Evolutionary conservation across 2,797 vertebrate species (phyloP).

Genomic region (Eremophila alpestris): DNA sequence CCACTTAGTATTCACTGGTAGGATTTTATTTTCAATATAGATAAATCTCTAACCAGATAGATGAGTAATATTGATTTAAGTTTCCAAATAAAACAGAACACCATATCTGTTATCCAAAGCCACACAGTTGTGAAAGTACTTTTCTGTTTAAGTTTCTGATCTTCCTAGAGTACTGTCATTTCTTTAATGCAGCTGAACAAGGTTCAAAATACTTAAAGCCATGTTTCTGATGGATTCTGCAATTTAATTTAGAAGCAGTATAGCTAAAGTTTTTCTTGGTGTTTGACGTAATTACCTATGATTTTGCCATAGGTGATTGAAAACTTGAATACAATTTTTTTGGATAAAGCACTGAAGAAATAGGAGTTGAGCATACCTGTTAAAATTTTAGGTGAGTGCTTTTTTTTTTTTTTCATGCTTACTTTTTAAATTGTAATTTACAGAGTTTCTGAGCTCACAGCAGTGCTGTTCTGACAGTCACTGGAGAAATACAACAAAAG

Average conservation of each 20-base stretch:
- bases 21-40: constrained; percentile 29
- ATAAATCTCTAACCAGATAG: constrained; percentile 40
- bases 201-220: background rate
- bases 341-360: background rate
- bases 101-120: constrained; percentile 21
- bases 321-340: background rate
- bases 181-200: background rate
- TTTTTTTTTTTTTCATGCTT: background rate
- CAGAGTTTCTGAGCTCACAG: background rate
- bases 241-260: constrained; percentile 58
- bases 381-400: constrained; percentile 14
- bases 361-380: background rate
- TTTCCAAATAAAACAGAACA: constrained; percentile 60
- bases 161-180: background rate
- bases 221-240: background rate
- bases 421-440: background rate
- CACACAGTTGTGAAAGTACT: background rate
- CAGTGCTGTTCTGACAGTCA: background rate
- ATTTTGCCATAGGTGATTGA: background rate
- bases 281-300: background rate
- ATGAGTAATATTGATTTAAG: constrained; percentile 56
- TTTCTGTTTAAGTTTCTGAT: background rate
- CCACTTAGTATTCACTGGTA: constrained; percentile 18
- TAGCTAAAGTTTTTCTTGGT: constrained; percentile 18
- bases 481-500: background rate